Evolutionary conservation across 2,888 invertebrate genomes (phyloP), one percentile per base, ranked within the genome.

Genomic region (Ormyrus rosae): DNA sequence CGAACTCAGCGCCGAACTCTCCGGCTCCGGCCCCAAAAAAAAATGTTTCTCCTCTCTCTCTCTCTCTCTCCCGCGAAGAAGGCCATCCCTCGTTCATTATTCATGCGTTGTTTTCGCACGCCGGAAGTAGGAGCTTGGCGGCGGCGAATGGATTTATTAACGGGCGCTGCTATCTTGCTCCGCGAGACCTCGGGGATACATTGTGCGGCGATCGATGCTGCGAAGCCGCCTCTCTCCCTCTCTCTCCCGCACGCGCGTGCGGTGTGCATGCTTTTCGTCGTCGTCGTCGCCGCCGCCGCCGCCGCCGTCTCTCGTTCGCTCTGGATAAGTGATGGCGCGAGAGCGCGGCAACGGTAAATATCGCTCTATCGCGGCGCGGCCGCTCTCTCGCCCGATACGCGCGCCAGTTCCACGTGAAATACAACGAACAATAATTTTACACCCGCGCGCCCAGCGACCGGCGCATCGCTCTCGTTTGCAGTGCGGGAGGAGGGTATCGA

Each of bases 341-440:
- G 34, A 68, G 60, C 11, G 63, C 72, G 75, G 71, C 75, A 81
- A 81, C 81, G 81, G 78, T 81, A 81, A 81, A 81, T 81, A 81
- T 81, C 71, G 78, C 73, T 80, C 73, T 80, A 80, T 80, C 72
- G 75, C 70, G 78, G 34, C 34, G 34, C 60, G 64, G 67, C 73
- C 61, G 60, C 81, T 76, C 80, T 82, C 79, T 13, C 81, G 75
- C 68, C 83, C 80, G 76, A 76, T 81, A 76, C 72, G 70, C 70
- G 70, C 70, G 55, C 70, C 80, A 83, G 82, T 83, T 83, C 81
- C 80, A 82, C 83, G 84, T 85, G 84, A 85, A 85, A 85, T 85
- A 84, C 83, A 84, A 83, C 84, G 83, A 83, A 85, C 84, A 84
- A 85, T 85, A 84, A 85, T 85, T 85, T 85, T 84, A 82, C 84